Evolutionary conservation across 1,140 invertebrate species (phyloP).

Genomic region (Magallana angulata): DNA sequence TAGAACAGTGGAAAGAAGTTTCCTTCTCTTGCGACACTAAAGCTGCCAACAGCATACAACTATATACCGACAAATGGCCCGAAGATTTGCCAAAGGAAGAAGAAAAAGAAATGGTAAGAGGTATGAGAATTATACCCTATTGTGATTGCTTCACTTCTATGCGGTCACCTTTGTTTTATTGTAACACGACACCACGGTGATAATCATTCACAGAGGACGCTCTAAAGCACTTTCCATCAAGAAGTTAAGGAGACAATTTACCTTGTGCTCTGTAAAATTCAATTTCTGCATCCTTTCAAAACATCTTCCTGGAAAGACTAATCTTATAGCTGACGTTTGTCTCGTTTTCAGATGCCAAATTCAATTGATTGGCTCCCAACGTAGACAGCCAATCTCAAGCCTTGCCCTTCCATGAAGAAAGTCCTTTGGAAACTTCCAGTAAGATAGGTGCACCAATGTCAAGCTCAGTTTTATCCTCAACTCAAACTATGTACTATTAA

Average conservation of each 20-base stretch:
- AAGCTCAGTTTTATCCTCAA: background rate
- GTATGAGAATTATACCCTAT: slow-evolving; percentile 51
- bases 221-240: slow-evolving; percentile 49
- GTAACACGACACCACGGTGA: slow-evolving; percentile 53
- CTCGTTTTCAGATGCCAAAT: slow-evolving; percentile 51
- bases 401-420: background rate
- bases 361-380: slow-evolving; percentile 3
- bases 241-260: slow-evolving; percentile 36
- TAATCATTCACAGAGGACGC: slow-evolving; percentile 50
- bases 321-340: slow-evolving; percentile 42
- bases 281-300: slow-evolving; percentile 26
- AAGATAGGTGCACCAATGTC: background rate
- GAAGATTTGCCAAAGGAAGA: background rate
- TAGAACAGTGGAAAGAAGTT: slow-evolving; percentile 47
- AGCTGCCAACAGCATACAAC: background rate
- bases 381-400: background rate
- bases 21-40: slow-evolving; percentile 42
- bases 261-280: background rate
- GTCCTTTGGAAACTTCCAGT: background rate
- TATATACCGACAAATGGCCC: slow-evolving; percentile 45
- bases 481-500: background rate
- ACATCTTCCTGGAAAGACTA: slow-evolving; percentile 24
- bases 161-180: slow-evolving; percentile 51
- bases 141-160: slow-evolving; percentile 47
- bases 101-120: slow-evolving; percentile 34